Evolutionary conservation across 2,888 invertebrate species (phyloP).

Genomic region (Conistra vaccinii): DNA sequence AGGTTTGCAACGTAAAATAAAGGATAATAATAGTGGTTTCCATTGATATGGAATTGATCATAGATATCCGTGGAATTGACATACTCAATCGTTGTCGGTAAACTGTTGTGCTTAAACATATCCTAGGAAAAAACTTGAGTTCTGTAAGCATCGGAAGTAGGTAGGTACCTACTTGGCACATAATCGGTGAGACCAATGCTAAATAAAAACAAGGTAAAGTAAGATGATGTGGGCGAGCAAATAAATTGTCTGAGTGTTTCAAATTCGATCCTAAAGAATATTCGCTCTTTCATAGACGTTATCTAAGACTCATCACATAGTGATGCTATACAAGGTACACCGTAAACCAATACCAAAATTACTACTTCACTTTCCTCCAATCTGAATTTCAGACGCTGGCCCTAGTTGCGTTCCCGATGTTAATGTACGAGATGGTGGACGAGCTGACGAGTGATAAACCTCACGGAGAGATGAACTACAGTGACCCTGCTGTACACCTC

Average conservation of each 20-base stretch:
- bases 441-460: constrained; percentile 68
- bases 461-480: constrained; percentile 38
- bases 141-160: background rate
- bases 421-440: constrained; percentile 77
- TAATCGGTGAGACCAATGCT: background rate
- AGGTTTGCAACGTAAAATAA: background rate
- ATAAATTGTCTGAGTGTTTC: background rate
- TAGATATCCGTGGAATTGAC: too few relatives aligned
- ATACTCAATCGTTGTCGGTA: background rate
- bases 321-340: background rate
- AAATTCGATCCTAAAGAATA: background rate
- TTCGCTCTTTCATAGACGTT: background rate
- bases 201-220: background rate
- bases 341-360: background rate
- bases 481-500: constrained; percentile 71
- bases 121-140: background rate
- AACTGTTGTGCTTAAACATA: background rate
- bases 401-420: constrained; percentile 75
- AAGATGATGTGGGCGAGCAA: background rate
- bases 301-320: background rate
- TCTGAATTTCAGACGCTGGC: constrained; percentile 75
- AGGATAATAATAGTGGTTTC: constrained; percentile 3
- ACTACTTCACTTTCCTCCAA: background rate
- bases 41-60: background rate
- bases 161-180: background rate